phyloP scores from a whole-genome alignment of 2,797 vertebrate genomes.

The Setipinna tenuifilis region DNA sequence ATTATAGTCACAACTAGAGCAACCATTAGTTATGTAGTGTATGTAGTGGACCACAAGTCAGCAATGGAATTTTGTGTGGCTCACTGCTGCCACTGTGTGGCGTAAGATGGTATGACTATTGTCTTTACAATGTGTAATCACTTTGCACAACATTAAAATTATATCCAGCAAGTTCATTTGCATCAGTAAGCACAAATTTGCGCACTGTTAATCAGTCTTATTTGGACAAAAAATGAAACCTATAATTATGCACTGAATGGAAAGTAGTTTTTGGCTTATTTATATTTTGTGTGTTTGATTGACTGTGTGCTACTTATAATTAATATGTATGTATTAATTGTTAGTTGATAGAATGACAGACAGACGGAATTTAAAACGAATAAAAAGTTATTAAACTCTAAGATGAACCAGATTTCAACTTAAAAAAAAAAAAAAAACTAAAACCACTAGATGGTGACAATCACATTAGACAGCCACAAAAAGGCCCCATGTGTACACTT shows the following conservation, averaged over 20 bases:
- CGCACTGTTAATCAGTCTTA: background rate
- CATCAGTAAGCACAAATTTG: background rate
- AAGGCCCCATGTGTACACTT: background rate
- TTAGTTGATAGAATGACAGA: background rate
- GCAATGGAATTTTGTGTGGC: conserved; percentile 51
- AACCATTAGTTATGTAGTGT: conserved; percentile 48
- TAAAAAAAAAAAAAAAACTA: background rate
- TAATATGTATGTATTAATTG: background rate
- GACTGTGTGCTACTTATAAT: background rate
- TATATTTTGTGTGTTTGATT: background rate
- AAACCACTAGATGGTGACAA: conserved; percentile 18
- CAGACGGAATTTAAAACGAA: too few relatives aligned
- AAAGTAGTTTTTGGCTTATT: background rate
- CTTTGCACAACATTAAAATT: background rate
- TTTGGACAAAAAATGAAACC: too few relatives aligned
- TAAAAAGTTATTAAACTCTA: background rate
- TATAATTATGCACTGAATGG: background rate
- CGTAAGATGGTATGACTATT: background rate
- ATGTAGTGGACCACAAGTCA: conserved; percentile 40
- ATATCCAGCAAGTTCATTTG: background rate
- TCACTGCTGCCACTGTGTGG: conserved; percentile 49
- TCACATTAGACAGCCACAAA: background rate
- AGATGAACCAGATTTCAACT: background rate
- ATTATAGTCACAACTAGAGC: conserved; percentile 54
- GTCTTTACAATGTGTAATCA: background rate